A percentile compares a stretch with the other conserved stretches of the same genome.
Evolutionary conservation across 2,888 invertebrate genomes (phyloP).

Genomic region (Heliconius ismenius): DNA sequence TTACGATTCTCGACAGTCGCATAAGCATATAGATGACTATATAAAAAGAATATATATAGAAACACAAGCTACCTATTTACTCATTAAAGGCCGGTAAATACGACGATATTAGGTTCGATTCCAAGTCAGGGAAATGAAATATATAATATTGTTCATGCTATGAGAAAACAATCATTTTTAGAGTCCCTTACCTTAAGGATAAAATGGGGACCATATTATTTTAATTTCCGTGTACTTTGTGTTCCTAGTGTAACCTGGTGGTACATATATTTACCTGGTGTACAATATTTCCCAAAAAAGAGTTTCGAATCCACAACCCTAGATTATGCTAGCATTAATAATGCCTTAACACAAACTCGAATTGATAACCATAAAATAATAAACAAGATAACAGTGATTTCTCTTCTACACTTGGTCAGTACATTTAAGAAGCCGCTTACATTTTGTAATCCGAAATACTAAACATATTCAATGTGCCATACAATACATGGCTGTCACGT

Average conservation of each 20-base stretch:
- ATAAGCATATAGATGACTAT: constrained; percentile 32
- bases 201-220: too few relatives aligned
- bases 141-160: neutral
- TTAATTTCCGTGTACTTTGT: too few relatives aligned
- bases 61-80: neutral
- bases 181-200: too few relatives aligned
- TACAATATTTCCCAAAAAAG: neutral
- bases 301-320: neutral
- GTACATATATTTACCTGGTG: too few relatives aligned
- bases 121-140: neutral
- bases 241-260: too few relatives aligned
- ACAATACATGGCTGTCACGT: constrained; percentile 14
- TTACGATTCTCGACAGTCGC: neutral
- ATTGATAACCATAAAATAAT: constrained; percentile 1
- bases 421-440: constrained; percentile 21
- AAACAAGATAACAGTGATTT: neutral
- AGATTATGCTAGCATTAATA: too few relatives aligned
- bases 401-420: neutral
- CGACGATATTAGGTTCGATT: neutral
- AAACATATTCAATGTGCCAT: constrained; percentile 4
- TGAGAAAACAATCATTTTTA: too few relatives aligned
- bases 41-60: too few relatives aligned
- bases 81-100: neutral
- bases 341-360: neutral
- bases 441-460: constrained; percentile 12